Percentiles rank a stretch among this genome's conserved stretches.
phyloP scores from a whole-genome alignment of 2,113 vertebrate genomes.

The Chelonoidis abingdonii region DNA sequence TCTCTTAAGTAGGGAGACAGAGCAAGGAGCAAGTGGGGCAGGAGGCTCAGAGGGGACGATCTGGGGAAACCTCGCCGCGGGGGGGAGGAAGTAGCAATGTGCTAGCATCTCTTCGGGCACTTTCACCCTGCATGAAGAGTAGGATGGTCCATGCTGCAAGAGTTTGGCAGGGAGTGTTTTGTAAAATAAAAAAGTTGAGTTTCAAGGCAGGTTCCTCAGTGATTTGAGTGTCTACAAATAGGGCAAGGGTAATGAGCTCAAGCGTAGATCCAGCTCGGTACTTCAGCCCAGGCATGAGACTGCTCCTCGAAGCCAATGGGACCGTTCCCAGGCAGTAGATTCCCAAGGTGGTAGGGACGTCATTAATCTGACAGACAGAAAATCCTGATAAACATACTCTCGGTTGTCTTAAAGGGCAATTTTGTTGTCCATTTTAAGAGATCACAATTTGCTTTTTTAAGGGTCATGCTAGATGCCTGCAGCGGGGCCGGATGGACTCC shows the following conservation, averaged over 20 bases:
- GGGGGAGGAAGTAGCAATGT: background rate
- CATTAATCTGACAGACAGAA: background rate
- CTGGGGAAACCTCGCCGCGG: background rate
- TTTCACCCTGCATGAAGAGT: background rate
- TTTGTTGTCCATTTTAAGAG: background rate
- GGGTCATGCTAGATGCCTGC: background rate
- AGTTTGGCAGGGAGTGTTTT: background rate
- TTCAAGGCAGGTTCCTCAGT: background rate
- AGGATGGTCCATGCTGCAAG: background rate
- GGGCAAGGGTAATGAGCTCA: background rate
- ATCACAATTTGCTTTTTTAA: accelerated
- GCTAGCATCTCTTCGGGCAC: background rate
- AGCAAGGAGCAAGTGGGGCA: background rate
- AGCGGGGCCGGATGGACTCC: background rate
- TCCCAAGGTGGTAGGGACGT: background rate
- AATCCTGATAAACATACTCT: background rate
- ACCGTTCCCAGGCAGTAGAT: background rate
- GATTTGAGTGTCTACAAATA: background rate
- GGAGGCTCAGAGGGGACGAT: background rate
- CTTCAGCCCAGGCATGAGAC: accelerated
- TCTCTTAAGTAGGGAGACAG: background rate
- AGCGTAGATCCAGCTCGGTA: background rate
- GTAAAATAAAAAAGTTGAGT: background rate
- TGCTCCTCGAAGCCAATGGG: background rate
- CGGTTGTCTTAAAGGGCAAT: background rate